These are phyloP conservation scores for Bradypodion ventrale DNA, from an alignment of 2,797 vertebrate species.

Conservation along the genomic window DNA sequence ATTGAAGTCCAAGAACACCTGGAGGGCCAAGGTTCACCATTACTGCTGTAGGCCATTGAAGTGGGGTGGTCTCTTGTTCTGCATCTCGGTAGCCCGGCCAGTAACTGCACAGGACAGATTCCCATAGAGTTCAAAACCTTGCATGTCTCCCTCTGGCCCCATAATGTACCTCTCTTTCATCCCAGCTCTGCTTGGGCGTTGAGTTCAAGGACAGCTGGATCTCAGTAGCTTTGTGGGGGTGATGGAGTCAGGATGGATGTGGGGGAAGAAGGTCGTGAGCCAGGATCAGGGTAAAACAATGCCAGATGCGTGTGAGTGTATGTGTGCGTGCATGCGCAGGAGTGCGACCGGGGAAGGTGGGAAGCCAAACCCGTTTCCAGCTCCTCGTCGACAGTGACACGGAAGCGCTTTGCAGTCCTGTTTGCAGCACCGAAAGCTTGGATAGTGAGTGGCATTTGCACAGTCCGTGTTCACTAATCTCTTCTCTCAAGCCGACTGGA, in stretches of 20 bases:
- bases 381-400: background rate
- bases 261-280: background rate
- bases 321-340: too few species aligned
- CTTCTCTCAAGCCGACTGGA: constrained; percentile 51
- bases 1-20: too few species aligned
- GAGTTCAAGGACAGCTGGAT: background rate
- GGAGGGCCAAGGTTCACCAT: too few species aligned
- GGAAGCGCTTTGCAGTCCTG: constrained; percentile 51
- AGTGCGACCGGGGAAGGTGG: background rate
- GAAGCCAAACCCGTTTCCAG: accelerated
- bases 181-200: background rate
- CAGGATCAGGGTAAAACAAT: background rate
- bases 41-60: too few species aligned
- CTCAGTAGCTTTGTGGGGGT: background rate
- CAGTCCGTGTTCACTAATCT: constrained; percentile 55
- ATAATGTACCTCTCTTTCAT: background rate
- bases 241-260: background rate
- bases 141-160: background rate
- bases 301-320: too few species aligned
- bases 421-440: constrained; percentile 64
- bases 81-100: background rate
- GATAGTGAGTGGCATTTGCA: constrained; percentile 68
- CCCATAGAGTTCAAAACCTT: too few species aligned
- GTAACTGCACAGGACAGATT: background rate
- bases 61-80: background rate